phyloP scores from a whole-genome alignment of 2,113 vertebrate species.

The Vanacampus margaritifer region DNA sequence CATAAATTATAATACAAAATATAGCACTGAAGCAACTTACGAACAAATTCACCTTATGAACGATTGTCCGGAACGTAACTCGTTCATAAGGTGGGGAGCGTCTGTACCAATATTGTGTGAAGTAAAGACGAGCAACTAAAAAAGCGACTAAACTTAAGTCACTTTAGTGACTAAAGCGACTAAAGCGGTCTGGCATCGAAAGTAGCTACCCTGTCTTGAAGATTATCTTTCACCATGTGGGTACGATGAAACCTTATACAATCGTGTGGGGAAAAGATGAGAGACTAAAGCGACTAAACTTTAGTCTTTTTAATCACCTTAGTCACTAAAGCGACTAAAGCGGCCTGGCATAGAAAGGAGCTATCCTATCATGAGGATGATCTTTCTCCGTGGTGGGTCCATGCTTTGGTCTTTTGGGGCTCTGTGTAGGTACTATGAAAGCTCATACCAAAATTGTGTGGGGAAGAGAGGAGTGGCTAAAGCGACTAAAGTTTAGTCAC shows the following conservation, averaged over 20 bases:
- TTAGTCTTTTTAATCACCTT: not conserved
- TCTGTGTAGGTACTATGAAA: not conserved
- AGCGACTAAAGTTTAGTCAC: not conserved
- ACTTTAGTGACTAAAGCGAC: too few species aligned
- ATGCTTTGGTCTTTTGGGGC: too few species aligned
- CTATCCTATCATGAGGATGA: conserved; percentile 38
- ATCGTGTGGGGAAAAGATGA: not conserved
- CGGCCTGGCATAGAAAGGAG: conserved; percentile 37
- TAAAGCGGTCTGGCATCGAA: conserved; percentile 37
- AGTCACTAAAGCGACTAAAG: too few species aligned
- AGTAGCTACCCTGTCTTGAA: conserved; percentile 33
- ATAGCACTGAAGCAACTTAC: too few species aligned
- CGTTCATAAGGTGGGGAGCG: too few species aligned
- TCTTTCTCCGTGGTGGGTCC: conserved; percentile 40
- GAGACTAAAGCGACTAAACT: not conserved
- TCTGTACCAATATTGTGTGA: too few species aligned
- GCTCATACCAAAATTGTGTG: conserved; percentile 1
- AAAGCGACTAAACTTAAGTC: too few species aligned
- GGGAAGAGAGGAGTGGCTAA: not conserved
- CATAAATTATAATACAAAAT: too few species aligned
- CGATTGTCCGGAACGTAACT: too few species aligned
- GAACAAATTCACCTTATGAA: too few species aligned
- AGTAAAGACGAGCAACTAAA: not conserved
- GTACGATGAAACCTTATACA: not conserved
- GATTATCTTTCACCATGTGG: conserved; percentile 36